Conservation (phyloP, 2,113 vertebrate species). For the Steatornis caripensis region DNA sequence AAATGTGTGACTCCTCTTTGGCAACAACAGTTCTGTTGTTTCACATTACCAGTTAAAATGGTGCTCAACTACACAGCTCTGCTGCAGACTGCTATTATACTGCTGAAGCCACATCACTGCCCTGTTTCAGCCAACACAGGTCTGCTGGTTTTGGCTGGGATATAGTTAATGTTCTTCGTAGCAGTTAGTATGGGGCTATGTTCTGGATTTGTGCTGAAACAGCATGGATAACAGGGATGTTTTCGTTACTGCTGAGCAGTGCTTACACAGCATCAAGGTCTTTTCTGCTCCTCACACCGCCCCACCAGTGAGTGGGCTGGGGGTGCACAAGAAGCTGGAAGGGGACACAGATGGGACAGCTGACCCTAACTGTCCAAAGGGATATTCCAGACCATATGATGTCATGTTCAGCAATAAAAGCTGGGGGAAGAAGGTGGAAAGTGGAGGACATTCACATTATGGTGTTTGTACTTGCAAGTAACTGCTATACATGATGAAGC, state of each 20-base stretch:
- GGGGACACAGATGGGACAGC: no score
- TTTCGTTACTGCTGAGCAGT: background rate
- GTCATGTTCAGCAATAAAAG: no score
- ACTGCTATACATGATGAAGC: background rate
- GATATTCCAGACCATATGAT: no score
- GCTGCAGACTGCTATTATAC: background rate
- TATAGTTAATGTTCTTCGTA: background rate
- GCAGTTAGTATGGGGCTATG: rapidly evolving
- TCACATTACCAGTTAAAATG: background rate
- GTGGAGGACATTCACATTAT: no score
- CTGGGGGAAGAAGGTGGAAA: no score
- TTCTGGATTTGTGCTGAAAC: background rate
- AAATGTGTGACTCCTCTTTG: background rate
- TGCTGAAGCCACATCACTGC: rapidly evolving
- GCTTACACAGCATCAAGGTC: background rate
- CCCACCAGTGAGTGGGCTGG: rapidly evolving
- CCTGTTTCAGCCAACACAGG: background rate
- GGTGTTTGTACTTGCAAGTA: no score
- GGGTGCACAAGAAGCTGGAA: background rate
- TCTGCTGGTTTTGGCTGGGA: background rate
- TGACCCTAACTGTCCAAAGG: no score
- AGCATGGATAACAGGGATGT: background rate
- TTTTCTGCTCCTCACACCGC: background rate
- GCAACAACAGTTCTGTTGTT: background rate
- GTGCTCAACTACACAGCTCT: background rate